Base-by-base conservation (phyloP, 2,797 vertebrate species). In the Ispidina picta region DNA sequence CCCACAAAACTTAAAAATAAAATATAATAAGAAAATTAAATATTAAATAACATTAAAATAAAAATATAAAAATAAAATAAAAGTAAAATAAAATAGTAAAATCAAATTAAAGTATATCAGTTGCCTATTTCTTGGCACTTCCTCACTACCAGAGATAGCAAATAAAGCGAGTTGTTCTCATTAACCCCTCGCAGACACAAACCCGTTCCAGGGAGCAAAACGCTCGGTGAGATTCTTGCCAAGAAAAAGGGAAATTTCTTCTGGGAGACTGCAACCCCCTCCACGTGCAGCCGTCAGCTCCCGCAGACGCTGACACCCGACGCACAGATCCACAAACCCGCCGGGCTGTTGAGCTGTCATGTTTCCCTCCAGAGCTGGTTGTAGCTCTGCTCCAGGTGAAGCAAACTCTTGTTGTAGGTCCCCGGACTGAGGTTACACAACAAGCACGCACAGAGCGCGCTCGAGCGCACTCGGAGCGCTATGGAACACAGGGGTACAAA, bases 391-490 rank as follows among this genome's bases (percentile, higher is more conserved):
- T 62, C 51, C 14, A 58, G 88, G 88, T 68, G 85, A 70, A 69
- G 74, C 58, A 73, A 72, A 60, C 51, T 58, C 81, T 52, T 74
- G 48, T 41, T 44, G 79, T 15, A 41, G 79, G 72, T 21, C n/a
- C 46, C 33, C 46, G 60, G 19, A 20, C 54, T 43, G 51, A 68
- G 72, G 64, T 43, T 25, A 70, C 76, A 23, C 66, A 41, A 15
- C 39, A 12, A 35, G 84, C 35, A 2, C 15, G 69, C 44, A 56
- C 63, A 25, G 59, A 64, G 29, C 31, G 8, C 4, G 3, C 11
- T 55, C 12, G 8, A 19, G 12, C 19, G n/a, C 4, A 0, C 1
- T 3, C 13, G 29, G 44, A 29, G 16, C 26, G 4, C 0, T 0
- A 13, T 3, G 4, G 5, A 44, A 46, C 49, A 15, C 26, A 14